phyloP scores from a whole-genome alignment of 2,113 vertebrate species.

The Lophius piscatorius region DNA sequence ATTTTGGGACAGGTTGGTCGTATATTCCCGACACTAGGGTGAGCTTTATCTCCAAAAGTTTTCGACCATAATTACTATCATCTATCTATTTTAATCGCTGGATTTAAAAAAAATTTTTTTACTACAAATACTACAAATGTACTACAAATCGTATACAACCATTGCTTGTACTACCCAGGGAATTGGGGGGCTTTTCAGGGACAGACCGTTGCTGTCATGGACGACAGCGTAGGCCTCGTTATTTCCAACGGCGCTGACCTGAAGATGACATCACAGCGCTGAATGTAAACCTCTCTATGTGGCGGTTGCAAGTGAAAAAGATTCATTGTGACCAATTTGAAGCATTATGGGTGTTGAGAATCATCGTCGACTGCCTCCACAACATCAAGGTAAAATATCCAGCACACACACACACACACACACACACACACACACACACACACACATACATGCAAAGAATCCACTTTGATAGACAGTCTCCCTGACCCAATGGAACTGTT shows the following conservation, averaged over 20 bases:
- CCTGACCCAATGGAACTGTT: conserved; percentile 47
- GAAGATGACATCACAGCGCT: conserved; percentile 9
- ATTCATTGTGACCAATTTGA: conserved; percentile 7
- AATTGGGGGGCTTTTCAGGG: too few relatives aligned
- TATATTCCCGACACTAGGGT: too few relatives aligned
- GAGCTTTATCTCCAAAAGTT: too few relatives aligned
- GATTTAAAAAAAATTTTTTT: too few relatives aligned
- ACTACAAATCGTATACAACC: too few relatives aligned
- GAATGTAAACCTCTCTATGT: conserved; percentile 2
- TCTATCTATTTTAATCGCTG: too few relatives aligned
- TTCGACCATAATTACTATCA: too few relatives aligned
- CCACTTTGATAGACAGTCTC: conserved; percentile 56
- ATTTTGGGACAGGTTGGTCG: too few relatives aligned
- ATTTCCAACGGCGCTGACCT: conserved; percentile 21
- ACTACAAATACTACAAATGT: too few relatives aligned
- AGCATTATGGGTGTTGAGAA: conserved; percentile 7
- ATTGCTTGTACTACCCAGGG: too few relatives aligned
- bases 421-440: conserved; percentile 4
- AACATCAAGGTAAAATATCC: conserved; percentile 37
- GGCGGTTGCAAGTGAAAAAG: not conserved
- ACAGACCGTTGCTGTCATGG: too few relatives aligned
- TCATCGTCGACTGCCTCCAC: conserved; percentile 2
- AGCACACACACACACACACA: conserved; percentile 2
- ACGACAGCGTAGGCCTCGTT: too few relatives aligned
- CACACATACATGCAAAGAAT: conserved; percentile 22